Percentiles rank a stretch among this genome's conserved stretches.
Conservation (phyloP, 2,113 vertebrate genomes). For the Theristicus caerulescens region DNA sequence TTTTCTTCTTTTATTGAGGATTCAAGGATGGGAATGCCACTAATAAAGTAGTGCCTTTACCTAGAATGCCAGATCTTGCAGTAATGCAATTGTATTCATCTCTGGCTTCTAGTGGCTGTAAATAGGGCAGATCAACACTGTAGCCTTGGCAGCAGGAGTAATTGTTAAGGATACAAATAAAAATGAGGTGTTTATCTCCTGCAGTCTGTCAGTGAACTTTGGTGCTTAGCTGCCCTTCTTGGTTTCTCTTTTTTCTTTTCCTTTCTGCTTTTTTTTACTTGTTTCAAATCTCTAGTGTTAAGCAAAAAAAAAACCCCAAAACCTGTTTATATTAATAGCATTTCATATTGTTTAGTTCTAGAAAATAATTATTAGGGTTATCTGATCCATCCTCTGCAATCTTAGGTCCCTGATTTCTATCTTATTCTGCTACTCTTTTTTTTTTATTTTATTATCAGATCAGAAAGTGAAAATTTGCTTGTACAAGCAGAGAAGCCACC, state of each 20-base stretch:
- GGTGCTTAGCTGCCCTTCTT: neutral
- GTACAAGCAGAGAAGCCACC: neutral
- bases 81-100: rapidly evolving
- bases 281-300: neutral
- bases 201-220: neutral
- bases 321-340: neutral
- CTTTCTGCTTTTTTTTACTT: neutral
- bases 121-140: neutral
- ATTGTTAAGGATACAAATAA: neutral
- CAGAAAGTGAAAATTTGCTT: neutral
- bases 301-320: neutral
- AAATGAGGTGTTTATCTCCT: neutral
- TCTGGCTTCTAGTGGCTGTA: neutral
- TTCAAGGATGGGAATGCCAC: neutral
- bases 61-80: neutral
- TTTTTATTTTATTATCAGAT: neutral
- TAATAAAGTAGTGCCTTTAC: neutral
- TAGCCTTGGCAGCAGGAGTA: neutral
- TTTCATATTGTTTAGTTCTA: neutral
- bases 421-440: neutral
- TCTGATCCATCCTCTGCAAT: neutral
- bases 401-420: neutral
- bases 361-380: neutral
- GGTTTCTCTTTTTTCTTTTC: neutral
- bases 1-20: neutral